Evolutionary conservation across 2,797 vertebrate genomes (phyloP).

Genomic region (Tadarida brasiliensis): DNA sequence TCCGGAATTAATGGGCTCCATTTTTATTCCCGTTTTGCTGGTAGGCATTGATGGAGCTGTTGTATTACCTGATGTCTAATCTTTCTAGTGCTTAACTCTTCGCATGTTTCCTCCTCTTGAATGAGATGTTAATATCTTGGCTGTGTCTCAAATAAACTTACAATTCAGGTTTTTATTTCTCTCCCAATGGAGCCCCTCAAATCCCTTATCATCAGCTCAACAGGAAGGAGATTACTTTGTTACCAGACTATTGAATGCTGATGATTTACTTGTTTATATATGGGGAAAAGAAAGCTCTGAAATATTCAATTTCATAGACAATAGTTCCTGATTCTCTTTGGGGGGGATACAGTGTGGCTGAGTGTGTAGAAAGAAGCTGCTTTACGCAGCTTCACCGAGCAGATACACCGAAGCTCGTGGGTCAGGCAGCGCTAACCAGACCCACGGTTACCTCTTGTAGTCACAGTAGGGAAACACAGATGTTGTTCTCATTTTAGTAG

Average conservation of each 20-base stretch:
- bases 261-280: slow-evolving; percentile 70
- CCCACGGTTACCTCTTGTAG: neutral
- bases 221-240: slow-evolving; percentile 76
- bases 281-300: slow-evolving; percentile 3
- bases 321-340: neutral
- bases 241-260: slow-evolving; percentile 68
- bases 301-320: slow-evolving; percentile 27
- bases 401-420: rapidly evolving
- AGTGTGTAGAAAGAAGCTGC: neutral
- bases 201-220: slow-evolving; percentile 72
- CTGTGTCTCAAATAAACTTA: slow-evolving; percentile 62
- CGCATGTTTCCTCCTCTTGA: neutral
- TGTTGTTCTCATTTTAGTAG: neutral
- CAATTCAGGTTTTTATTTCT: slow-evolving; percentile 62
- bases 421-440: neutral
- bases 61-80: neutral
- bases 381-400: neutral
- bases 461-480: neutral
- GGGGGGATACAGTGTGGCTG: neutral
- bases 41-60: neutral
- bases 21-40: neutral
- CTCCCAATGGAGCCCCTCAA: slow-evolving; percentile 52
- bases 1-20: neutral
- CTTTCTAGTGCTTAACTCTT: neutral
- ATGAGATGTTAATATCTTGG: slow-evolving; percentile 54